Evolutionary conservation across 2,888 invertebrate species (phyloP).

Genomic region (Archips xylosteana): DNA sequence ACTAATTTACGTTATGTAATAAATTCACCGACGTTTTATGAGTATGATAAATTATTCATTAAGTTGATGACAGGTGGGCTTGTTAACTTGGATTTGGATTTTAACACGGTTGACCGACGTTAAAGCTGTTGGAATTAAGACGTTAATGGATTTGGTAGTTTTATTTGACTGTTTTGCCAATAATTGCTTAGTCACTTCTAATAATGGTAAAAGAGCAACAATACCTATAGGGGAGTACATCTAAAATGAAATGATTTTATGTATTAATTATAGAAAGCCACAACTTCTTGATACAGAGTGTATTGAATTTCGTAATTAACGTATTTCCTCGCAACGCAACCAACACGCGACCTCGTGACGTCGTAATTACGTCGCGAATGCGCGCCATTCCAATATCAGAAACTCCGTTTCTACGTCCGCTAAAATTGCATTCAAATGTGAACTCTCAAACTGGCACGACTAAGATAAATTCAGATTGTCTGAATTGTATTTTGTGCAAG

Average conservation of each 20-base stretch:
- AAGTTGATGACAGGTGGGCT: too few relatives aligned
- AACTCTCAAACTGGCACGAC: conserved; percentile 3
- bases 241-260: neutral
- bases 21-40: too few relatives aligned
- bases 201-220: too few relatives aligned
- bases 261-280: neutral
- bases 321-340: conserved; percentile 19
- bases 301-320: conserved; percentile 21
- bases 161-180: too few relatives aligned
- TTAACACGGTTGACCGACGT: too few relatives aligned
- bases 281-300: conserved; percentile 12
- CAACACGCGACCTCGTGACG: conserved; percentile 27
- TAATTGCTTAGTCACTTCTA: too few relatives aligned
- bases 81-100: too few relatives aligned
- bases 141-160: too few relatives aligned
- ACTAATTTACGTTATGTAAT: too few relatives aligned
- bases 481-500: conserved; percentile 7
- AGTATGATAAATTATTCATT: too few relatives aligned
- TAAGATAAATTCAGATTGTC: conserved; percentile 14
- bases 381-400: conserved; percentile 29
- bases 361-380: conserved; percentile 40
- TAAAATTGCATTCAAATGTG: conserved; percentile 20
- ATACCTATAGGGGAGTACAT: neutral
- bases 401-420: conserved; percentile 8
- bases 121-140: too few relatives aligned